Base-by-base conservation (phyloP, 1,140 invertebrate genomes). In the Drosophila carrolli region DNA sequence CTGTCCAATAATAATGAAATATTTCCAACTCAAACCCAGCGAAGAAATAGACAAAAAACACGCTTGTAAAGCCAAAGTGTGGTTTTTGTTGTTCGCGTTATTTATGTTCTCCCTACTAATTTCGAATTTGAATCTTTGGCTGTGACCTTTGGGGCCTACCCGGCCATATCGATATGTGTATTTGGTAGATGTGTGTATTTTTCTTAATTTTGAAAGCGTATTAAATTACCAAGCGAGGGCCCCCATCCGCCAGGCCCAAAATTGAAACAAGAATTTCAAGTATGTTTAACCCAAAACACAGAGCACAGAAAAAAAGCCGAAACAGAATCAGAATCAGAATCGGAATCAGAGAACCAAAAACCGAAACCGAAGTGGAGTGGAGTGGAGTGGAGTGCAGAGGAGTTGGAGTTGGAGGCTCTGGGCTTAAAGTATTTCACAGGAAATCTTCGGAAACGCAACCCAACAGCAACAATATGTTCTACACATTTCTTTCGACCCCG, bases 1-100 rank as follows among this genome's bases (percentile, higher is more conserved):
- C 88, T 91, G 88, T 91, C 88, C 78, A 81, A 91, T 91, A 91
- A 88, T 91, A 91, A 91, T 91, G 88, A 91, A 91, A 91, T 91
- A 91, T 91, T 77, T 75, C 63, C 68, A 19, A 41, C 65, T 38
- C 40, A 11, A 53, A 41, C 14, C 23, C 48, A 37, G 11, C 32
- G 27, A 43, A 43, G 38, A 70, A 71, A 67, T 73, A 80, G 72
- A 75, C 63, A 62, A 56, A 63, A 61, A 70, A 68, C 60, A 60
- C 53, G 63, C 32, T 48, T 50, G 50, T 61, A 43, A 43, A 51
- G 23, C 9, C 47, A 37, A 29, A 44, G 41, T 63, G 50, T 48
- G 60, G 55, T 65, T 65, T 53, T 51, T 75, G 57, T 48, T 59
- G 61, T 32, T 43, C 56, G 44, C 73, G 62, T 80, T 75, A 75